phyloP scores from a whole-genome alignment of 2,797 vertebrate species.

The Lacerta bilineata region DNA sequence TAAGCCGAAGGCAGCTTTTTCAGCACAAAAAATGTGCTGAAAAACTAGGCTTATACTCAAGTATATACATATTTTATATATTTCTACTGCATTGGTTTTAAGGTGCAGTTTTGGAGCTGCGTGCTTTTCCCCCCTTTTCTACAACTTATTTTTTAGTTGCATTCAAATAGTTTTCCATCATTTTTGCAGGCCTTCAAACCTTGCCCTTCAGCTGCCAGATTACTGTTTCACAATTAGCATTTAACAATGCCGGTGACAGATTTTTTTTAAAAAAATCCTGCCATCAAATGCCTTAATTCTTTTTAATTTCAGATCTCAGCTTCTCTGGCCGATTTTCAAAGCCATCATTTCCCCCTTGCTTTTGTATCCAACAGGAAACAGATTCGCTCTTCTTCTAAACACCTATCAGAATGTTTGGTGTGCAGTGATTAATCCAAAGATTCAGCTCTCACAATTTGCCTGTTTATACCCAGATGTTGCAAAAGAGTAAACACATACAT shows the following conservation, averaged over 20 bases:
- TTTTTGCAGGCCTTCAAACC: not conserved
- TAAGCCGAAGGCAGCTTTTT: no score
- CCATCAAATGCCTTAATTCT: not conserved
- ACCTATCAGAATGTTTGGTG: not conserved
- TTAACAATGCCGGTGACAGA: not conserved
- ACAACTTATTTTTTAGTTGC: not conserved
- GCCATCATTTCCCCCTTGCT: not conserved
- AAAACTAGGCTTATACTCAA: no score
- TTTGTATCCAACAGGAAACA: not conserved
- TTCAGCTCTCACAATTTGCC: not conserved
- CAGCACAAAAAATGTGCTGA: no score
- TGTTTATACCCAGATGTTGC: not conserved
- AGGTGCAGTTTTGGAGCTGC: not conserved
- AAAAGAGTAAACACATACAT: not conserved
- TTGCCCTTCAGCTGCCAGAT: not conserved
- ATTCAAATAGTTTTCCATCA: not conserved
- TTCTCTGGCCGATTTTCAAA: not conserved
- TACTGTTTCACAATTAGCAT: not conserved
- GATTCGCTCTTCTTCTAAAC: not conserved
- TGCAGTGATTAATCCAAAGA: not conserved
- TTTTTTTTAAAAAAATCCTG: not conserved
- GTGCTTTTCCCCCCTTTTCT: not conserved
- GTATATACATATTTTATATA: no score
- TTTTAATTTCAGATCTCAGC: not conserved
- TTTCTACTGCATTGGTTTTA: not conserved